A percentile compares a stretch with the other conserved stretches of the same genome.
phyloP scores from a whole-genome alignment of 2,888 invertebrate genomes.

The Baccha elongata region DNA sequence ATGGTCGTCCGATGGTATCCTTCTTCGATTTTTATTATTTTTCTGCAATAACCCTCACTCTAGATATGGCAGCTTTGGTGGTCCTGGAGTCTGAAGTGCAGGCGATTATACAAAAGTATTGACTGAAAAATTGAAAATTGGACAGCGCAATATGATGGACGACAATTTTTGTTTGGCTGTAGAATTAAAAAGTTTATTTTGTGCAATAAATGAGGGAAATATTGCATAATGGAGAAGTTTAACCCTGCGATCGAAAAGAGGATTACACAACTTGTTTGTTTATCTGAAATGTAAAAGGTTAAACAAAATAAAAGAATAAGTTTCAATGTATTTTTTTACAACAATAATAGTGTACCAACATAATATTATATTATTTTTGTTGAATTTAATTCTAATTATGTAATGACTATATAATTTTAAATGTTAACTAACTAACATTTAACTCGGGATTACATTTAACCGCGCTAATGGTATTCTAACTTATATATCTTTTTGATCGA shows the following conservation, averaged over 20 bases:
- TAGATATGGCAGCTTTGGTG: background rate
- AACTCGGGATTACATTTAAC: no score
- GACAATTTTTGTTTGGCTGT: constrained; percentile 58
- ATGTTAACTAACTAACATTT: no score
- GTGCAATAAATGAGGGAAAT: constrained; percentile 1
- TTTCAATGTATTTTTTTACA: background rate
- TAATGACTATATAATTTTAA: no score
- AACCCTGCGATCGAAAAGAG: background rate
- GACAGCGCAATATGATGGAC: constrained; percentile 70
- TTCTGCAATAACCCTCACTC: constrained; percentile 5
- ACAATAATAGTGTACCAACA: background rate
- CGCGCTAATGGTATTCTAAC: no score
- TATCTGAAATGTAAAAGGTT: constrained; percentile 3
- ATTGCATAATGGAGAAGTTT: constrained; percentile 12
- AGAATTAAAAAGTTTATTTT: constrained; percentile 44
- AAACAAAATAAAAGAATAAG: constrained; percentile 4
- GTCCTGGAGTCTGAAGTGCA: constrained; percentile 48
- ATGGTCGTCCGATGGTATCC: constrained; percentile 1
- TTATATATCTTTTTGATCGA: no score
- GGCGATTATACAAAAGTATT: constrained; percentile 70
- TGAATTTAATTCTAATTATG: no score
- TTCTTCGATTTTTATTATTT: constrained; percentile 1
- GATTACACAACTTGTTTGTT: constrained; percentile 26
- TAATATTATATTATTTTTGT: no score
- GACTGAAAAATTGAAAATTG: constrained; percentile 73